Percentiles rank a stretch among this genome's conserved stretches.
Conservation (phyloP, 2,797 vertebrate species). For the Labroides dimidiatus region DNA sequence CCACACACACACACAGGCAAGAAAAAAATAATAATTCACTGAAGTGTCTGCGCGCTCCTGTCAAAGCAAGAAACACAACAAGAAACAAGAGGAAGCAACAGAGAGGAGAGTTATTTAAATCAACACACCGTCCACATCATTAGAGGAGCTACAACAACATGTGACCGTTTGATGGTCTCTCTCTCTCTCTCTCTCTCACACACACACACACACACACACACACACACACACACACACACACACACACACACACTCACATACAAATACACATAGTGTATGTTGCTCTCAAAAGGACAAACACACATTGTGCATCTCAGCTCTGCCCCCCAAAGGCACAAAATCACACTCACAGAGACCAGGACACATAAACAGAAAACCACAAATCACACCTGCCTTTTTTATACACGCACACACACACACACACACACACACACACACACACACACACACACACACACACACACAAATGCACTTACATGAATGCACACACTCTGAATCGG, state of each 20-base stretch:
- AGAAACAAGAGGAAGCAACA: not conserved
- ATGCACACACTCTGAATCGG: conserved; percentile 14
- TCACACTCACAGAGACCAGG: conserved; percentile 42
- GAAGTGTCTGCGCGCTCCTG: not conserved
- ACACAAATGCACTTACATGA: conserved; percentile 4
- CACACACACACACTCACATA: conserved; percentile 19
- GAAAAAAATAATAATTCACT: not conserved
- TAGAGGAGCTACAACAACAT: conserved; percentile 1
- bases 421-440: conserved; percentile 5
- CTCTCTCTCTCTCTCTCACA: not conserved
- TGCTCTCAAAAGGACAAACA: conserved; percentile 27
- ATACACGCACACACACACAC: conserved; percentile 3
- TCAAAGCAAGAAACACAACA: conserved; percentile 20
- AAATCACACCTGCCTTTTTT: conserved; percentile 43
- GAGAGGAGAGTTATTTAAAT: conserved; percentile 1
- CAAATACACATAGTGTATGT: conserved; percentile 2
- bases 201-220: conserved; percentile 18
- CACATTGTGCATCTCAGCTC: conserved; percentile 20
- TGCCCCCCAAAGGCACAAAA: conserved; percentile 46
- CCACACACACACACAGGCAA: conserved; percentile 5
- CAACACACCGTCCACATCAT: conserved; percentile 3
- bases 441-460: conserved; percentile 12
- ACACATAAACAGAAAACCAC: conserved; percentile 30
- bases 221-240: not conserved
- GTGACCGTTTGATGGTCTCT: not conserved